These are phyloP conservation scores for Spinus olivaceus DNA, from an alignment of 2,797 vertebrate species.

Conservation along the genomic window DNA sequence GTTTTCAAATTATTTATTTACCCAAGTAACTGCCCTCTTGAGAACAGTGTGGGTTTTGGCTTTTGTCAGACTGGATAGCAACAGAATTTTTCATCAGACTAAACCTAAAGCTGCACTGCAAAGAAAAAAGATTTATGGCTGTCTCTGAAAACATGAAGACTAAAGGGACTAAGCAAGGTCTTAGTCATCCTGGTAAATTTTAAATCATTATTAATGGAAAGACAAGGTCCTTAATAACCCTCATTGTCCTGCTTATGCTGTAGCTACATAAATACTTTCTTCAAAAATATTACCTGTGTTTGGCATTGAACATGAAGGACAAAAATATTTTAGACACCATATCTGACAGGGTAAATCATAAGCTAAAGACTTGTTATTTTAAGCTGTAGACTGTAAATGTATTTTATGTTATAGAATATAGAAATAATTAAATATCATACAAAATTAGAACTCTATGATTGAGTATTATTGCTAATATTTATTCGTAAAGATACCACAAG, in stretches of 20 bases:
- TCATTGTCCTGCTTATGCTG: background rate
- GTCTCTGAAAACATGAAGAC: background rate
- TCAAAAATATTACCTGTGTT: background rate
- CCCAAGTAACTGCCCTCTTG: background rate
- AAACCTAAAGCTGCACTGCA: background rate
- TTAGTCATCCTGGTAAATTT: background rate
- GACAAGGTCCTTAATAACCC: background rate
- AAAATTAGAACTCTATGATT: background rate
- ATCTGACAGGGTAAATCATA: background rate
- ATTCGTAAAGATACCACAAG: background rate
- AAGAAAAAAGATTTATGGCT: background rate
- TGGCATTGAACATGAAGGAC: background rate
- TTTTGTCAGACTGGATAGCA: background rate
- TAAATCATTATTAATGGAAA: conserved; percentile 17
- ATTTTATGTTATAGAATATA: background rate
- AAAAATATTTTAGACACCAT: background rate
- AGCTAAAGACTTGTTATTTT: background rate
- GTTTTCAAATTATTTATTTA: background rate
- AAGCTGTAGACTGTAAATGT: background rate
- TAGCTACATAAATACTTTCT: background rate
- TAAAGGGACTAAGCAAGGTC: background rate
- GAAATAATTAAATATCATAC: background rate
- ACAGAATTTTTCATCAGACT: background rate
- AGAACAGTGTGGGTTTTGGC: background rate
- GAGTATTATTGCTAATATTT: background rate